Conservation (phyloP, 2,113 vertebrate species). For the Oxyruncus cristatus region DNA sequence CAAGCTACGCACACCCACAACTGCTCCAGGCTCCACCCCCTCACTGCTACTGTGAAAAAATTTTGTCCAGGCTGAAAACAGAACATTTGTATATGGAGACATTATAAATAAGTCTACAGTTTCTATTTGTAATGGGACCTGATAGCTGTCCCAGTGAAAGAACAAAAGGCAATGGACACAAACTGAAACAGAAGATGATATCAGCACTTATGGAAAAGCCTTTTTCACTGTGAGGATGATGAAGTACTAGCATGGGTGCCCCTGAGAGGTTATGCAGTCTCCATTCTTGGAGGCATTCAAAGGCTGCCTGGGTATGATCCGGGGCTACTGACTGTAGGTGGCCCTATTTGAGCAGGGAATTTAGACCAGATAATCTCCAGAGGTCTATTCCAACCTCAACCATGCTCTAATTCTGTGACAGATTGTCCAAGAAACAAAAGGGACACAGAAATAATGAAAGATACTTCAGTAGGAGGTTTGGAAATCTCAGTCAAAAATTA, state of each 20-base stretch:
- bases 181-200: neutral
- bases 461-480: neutral
- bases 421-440: neutral
- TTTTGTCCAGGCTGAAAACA: neutral
- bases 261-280: neutral
- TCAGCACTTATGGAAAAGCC: neutral
- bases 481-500: neutral
- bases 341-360: neutral
- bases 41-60: neutral
- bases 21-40: neutral
- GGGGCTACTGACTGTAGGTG: neutral
- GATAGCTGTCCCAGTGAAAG: neutral
- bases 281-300: neutral
- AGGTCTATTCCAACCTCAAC: neutral
- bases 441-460: neutral
- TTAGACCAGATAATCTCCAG: neutral
- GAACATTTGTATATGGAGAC: neutral
- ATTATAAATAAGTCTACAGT: neutral
- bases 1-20: neutral
- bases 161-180: neutral
- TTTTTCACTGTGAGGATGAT: neutral
- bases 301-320: neutral
- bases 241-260: rapidly evolving
- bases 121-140: neutral
- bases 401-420: neutral